Conservation (phyloP, 1,140 invertebrate species). For the Bombus pascuorum region DNA sequence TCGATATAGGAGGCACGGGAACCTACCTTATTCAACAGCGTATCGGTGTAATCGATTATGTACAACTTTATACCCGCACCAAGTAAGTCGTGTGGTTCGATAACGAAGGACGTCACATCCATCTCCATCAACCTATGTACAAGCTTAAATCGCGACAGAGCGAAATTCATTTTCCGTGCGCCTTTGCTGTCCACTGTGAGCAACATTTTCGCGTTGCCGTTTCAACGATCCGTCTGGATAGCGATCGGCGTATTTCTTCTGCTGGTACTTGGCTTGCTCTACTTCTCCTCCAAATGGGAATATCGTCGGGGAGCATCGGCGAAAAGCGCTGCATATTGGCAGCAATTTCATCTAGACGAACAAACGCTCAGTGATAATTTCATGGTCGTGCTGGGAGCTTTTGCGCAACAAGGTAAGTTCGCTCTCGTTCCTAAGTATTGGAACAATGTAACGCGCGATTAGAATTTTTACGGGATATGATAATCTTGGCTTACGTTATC, state of each 20-base stretch:
- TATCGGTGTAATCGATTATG: slow-evolving; percentile 84
- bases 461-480: too few species aligned
- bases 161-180: slow-evolving; percentile 86
- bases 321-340: slow-evolving; percentile 22
- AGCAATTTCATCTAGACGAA: slow-evolving; percentile 29
- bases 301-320: slow-evolving; percentile 16
- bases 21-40: slow-evolving; percentile 85
- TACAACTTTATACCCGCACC: slow-evolving; percentile 85
- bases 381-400: slow-evolving; percentile 70
- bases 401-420: slow-evolving; percentile 72
- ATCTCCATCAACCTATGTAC: too few species aligned
- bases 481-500: too few species aligned
- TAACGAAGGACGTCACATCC: too few species aligned
- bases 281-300: slow-evolving; percentile 79
- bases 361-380: slow-evolving; percentile 70
- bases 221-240: slow-evolving; percentile 84
- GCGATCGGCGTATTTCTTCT: slow-evolving; percentile 80
- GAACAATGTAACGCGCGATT: too few species aligned
- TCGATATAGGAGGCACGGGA: slow-evolving; percentile 86
- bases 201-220: slow-evolving; percentile 86
- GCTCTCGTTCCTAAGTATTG: too few species aligned
- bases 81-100: slow-evolving; percentile 52
- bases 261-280: slow-evolving; percentile 78
- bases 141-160: slow-evolving; percentile 66
- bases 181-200: slow-evolving; percentile 87